phyloP scores from a whole-genome alignment of 2,797 vertebrate genomes.

The Sebastes glaucus region DNA sequence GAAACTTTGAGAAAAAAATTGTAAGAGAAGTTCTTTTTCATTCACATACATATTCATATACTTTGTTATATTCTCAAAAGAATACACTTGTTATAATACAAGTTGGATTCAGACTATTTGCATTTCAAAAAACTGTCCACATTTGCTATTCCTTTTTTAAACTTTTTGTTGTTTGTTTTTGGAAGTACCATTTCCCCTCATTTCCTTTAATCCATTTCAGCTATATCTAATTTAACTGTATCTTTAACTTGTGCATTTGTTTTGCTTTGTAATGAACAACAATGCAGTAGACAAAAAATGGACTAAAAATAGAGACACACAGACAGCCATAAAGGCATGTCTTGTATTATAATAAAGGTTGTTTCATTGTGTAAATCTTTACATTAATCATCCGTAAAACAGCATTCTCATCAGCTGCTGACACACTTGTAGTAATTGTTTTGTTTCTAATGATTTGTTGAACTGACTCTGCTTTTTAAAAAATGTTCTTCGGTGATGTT shows the following conservation, averaged over 20 bases:
- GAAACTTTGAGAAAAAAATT: background rate
- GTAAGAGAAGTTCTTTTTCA: background rate
- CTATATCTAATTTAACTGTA: background rate
- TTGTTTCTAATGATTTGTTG: slow-evolving; percentile 28
- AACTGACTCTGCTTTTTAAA: slow-evolving; percentile 5
- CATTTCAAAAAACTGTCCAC: background rate
- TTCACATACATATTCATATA: background rate
- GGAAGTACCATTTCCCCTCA: background rate
- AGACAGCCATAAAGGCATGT: background rate
- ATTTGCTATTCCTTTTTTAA: background rate
- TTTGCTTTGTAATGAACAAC: background rate
- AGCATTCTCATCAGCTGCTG: slow-evolving; percentile 30
- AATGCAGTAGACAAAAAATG: background rate
- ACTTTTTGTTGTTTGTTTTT: background rate
- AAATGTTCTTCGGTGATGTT: slow-evolving; percentile 2
- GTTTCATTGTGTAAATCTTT: slow-evolving; percentile 8
- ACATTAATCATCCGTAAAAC: slow-evolving; percentile 50
- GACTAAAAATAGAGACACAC: background rate
- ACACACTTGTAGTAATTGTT: slow-evolving; percentile 17
- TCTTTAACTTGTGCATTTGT: background rate
- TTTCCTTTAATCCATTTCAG: background rate
- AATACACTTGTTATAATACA: background rate
- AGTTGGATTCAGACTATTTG: background rate
- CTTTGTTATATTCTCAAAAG: background rate
- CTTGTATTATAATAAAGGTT: background rate